Base-by-base conservation (phyloP, 1,140 invertebrate genomes). In the Phenacoccus solenopsis region DNA sequence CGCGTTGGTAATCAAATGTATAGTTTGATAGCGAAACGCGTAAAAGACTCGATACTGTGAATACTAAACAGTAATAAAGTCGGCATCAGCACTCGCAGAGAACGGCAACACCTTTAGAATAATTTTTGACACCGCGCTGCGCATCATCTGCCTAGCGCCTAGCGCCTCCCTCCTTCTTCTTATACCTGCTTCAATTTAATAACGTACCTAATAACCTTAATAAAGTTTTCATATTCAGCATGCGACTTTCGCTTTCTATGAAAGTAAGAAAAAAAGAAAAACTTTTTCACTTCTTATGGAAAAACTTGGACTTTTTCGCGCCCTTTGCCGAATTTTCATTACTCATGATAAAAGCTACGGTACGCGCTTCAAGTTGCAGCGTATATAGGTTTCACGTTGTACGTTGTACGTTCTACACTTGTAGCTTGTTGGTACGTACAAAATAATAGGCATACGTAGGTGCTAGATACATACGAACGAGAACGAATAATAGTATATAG, bases 181-280 rank as follows among this genome's bases (percentile, higher is more conserved):
- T n/a, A n/a, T n/a, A n/a, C n/a, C n/a, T n/a, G 25, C 22, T 64
- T 64, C 59, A 64, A 64, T 64, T 64, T 64, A 64, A 64, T 64
- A 64, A 64, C 22, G 59, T 64, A n/a, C n/a, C n/a, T n/a, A 64
- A 64, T 64, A 64, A 64, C 59, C 3, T 64, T 64, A 64, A 64
- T 64, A 64, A 64, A 64, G 59, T 64, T 64, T 64, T 64, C 59
- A 64, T 64, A 64, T 64, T 64, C 59, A 64, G 59, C 20, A 64
- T 64, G 59, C 59, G 59, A 64, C 59, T 64, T 64, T 64, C 59
- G 20, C 22, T 64, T 24, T 64, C 25, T 27, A 64, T 64, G 59
- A 64, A 64, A n/a, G n/a, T n/a, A n/a, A n/a, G n/a, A n/a, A n/a
- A n/a, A n/a, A n/a, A n/a, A 64, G 25, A 64, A 22, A 64, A 64